A percentile compares a stretch with the other conserved stretches of the same genome.
These are phyloP conservation scores for Trichonephila inaurata DNA, from an alignment of 1,140 invertebrate genomes.

Conservation along the genomic window DNA sequence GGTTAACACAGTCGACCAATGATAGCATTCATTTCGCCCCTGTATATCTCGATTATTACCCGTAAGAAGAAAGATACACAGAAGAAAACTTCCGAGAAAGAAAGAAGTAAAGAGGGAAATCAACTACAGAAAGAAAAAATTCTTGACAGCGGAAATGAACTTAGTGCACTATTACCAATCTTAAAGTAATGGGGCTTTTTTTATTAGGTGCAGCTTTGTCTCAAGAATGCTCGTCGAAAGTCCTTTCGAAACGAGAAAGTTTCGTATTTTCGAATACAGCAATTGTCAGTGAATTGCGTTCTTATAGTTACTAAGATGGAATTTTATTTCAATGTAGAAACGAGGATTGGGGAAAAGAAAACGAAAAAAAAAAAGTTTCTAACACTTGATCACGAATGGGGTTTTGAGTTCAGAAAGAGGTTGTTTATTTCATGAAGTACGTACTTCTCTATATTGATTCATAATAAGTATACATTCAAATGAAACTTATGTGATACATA, in stretches of 20 bases:
- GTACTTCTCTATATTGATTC: neutral
- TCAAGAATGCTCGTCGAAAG: neutral
- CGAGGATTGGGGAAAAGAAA: neutral
- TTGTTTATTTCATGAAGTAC: neutral
- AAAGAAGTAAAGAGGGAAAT: neutral
- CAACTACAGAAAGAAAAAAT: neutral
- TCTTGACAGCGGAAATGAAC: neutral
- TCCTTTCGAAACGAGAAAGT: constrained; percentile 4
- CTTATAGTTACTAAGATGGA: neutral
- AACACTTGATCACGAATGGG: neutral
- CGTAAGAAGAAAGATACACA: neutral
- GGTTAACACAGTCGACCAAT: neutral
- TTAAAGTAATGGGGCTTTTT: constrained; percentile 15
- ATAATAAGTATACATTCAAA: too few species aligned
- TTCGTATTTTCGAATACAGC: neutral
- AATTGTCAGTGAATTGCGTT: neutral
- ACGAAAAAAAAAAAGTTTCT: neutral
- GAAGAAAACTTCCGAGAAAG: neutral
- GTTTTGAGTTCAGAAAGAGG: neutral
- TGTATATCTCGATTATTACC: neutral
- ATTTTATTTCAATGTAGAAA: neutral
- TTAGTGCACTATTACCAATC: neutral
- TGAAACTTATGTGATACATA: too few species aligned
- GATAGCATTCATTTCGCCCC: neutral
- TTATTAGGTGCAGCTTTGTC: neutral